phyloP scores from a whole-genome alignment of 2,888 invertebrate species.

The Girardia tigrina region DNA sequence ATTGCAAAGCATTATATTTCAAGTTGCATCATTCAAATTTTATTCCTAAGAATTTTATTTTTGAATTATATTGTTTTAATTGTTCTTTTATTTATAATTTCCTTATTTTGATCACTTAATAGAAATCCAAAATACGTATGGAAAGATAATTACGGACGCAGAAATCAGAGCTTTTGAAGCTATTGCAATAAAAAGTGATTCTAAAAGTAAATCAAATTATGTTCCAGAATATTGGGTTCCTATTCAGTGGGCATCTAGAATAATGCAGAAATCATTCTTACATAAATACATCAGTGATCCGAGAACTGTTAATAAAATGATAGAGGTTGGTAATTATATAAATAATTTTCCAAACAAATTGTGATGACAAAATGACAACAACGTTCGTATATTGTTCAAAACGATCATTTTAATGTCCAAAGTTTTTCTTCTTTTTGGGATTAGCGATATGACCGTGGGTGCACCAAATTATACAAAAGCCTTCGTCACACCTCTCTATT shows the following conservation, averaged over 20 bases:
- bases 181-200: constrained; percentile 27
- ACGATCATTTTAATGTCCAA: no score
- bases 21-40: no score
- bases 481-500: no score
- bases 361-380: no score
- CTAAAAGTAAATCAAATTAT: constrained; percentile 34
- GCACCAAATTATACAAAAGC: no score
- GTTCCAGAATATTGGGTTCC: constrained; percentile 36
- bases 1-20: no score
- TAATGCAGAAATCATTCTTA: constrained; percentile 35
- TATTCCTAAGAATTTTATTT: no score
- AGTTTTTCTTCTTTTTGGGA: no score
- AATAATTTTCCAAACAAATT: no score
- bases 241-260: constrained; percentile 30
- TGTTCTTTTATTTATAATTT: background rate
- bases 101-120: background rate
- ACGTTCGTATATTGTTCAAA: no score
- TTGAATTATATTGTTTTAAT: no score
- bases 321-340: constrained; percentile 26
- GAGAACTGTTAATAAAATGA: constrained; percentile 26
- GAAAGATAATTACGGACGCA: constrained; percentile 35
- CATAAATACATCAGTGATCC: constrained; percentile 36
- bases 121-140: constrained; percentile 36
- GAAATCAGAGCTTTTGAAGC: constrained; percentile 34
- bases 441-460: no score